Base-by-base conservation (phyloP, 2,113 vertebrate species). In the Dasyprocta punctata region DNA sequence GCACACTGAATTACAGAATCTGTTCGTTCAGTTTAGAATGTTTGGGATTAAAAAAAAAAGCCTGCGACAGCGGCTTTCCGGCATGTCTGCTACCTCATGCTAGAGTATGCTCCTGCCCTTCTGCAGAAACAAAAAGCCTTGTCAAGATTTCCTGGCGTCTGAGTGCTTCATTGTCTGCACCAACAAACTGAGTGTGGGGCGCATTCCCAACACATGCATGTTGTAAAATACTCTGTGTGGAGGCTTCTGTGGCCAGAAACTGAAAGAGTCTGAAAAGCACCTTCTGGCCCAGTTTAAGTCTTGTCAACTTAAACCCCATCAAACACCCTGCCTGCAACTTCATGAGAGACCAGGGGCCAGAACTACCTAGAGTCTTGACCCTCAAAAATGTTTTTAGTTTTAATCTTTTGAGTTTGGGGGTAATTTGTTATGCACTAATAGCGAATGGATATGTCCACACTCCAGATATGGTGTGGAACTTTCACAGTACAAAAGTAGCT, bases 401-500 rank as follows among this genome's bases (percentile, higher is more conserved):
- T 90, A 56, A 44, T 47, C 41, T 71, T 38, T 4, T 49, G 67
- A 80, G 47, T 95, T 88, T 90, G 19, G 30, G 24, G n/a, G 10
- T 73, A 81, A 56, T 63, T 16, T 90, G 41, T 38, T 60, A 47
- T 82, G 12, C 9, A 93, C 30, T 36, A 71, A 67, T 13, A 85
- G 38, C 54, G 52, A 81, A 56, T 17, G 26, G 82, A 75, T 7
- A 86, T 0, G 47, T 3, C 16, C 24, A 33, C 24, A 30, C 19
- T 63, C 41, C 1, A 30, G 9, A 56, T 69, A 82, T 3, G 9
- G 9, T n/a, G 30, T 49, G 11, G 33, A 78, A 60, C 30, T 90
- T 94, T 94, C 60, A 89, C 12, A 73, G 61, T 75, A 67, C 75
- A 92, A 89, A 97, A 85, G 41, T 28, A 85, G 54, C 61, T 38